A percentile compares a stretch with the other conserved stretches of the same genome.
Conservation (phyloP, 2,888 invertebrate species). For the Gastrophysa polygoni region DNA sequence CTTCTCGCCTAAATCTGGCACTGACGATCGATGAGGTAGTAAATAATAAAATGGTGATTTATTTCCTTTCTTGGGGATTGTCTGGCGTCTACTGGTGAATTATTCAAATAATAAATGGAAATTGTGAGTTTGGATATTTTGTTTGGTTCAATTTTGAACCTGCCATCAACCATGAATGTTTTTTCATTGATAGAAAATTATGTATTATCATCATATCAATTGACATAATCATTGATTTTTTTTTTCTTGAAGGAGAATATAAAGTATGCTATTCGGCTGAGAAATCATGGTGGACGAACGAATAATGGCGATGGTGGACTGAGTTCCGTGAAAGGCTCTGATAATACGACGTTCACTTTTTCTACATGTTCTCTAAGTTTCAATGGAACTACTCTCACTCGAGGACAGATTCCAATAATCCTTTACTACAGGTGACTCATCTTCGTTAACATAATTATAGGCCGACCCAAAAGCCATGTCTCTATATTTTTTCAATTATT, state of each 20-base stretch:
- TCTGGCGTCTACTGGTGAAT: too few species aligned
- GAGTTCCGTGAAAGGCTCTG: slow-evolving; percentile 86
- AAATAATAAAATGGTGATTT: too few species aligned
- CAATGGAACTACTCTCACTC: slow-evolving; percentile 93
- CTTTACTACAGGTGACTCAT: slow-evolving; percentile 78
- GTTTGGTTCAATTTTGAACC: too few species aligned
- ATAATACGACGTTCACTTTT: slow-evolving; percentile 90
- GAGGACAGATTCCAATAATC: slow-evolving; percentile 94
- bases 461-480: slow-evolving; percentile 3
- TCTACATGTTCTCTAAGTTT: slow-evolving; percentile 91
- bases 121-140: too few species aligned
- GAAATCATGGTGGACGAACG: slow-evolving; percentile 90
- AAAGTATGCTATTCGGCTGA: slow-evolving; percentile 86
- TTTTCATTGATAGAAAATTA: too few species aligned
- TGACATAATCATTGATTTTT: not conserved
- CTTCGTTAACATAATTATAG: not conserved
- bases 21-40: too few species aligned
- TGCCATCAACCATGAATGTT: too few species aligned
- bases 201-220: too few species aligned
- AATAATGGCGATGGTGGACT: slow-evolving; percentile 94
- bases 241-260: slow-evolving; percentile 70
- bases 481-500: slow-evolving; percentile 28
- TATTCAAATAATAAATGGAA: too few species aligned
- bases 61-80: too few species aligned
- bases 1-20: too few species aligned